Evolutionary conservation across 2,888 invertebrate genomes (phyloP).

Genomic region (Drosophila histrio): DNA sequence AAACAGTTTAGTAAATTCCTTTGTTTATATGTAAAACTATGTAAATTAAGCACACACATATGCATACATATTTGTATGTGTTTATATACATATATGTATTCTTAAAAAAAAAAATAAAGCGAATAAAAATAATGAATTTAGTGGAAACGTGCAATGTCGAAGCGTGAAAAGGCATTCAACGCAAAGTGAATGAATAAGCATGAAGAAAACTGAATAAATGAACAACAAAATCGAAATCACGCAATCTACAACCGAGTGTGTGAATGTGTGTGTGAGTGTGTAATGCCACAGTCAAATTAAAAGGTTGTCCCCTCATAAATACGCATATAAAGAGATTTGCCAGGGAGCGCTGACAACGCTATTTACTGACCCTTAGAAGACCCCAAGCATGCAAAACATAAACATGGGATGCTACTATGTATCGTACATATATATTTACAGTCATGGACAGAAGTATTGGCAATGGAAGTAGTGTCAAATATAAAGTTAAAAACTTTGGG

Average conservation of each 20-base stretch:
- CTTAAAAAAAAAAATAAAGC: background rate
- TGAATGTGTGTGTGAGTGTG: conserved; percentile 1
- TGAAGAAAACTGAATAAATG: conserved; percentile 35
- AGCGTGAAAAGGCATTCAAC: conserved; percentile 57
- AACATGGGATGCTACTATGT: conserved; percentile 10
- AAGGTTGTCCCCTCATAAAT: background rate
- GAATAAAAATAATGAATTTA: conserved; percentile 18
- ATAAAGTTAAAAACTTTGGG: no score
- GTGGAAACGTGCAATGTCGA: conserved; percentile 34
- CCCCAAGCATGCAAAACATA: conserved; percentile 30
- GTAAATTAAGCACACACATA: no score
- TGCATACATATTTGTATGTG: background rate
- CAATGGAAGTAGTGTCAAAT: no score
- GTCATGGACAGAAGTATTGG: no score
- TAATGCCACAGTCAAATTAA: conserved; percentile 29
- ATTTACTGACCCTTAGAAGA: conserved; percentile 26
- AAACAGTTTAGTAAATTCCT: conserved; percentile 36
- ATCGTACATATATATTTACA: background rate
- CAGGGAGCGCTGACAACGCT: conserved; percentile 34
- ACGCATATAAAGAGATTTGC: conserved; percentile 31
- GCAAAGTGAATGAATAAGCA: conserved; percentile 62
- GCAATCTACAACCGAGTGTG: conserved; percentile 23
- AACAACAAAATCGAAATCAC: conserved; percentile 38
- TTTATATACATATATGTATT: background rate
- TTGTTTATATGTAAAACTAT: conserved; percentile 47